Evolutionary conservation across 2,888 invertebrate species (phyloP), one percentile per base, ranked within the genome.

Genomic region (Hemicrepidius hirtus): DNA sequence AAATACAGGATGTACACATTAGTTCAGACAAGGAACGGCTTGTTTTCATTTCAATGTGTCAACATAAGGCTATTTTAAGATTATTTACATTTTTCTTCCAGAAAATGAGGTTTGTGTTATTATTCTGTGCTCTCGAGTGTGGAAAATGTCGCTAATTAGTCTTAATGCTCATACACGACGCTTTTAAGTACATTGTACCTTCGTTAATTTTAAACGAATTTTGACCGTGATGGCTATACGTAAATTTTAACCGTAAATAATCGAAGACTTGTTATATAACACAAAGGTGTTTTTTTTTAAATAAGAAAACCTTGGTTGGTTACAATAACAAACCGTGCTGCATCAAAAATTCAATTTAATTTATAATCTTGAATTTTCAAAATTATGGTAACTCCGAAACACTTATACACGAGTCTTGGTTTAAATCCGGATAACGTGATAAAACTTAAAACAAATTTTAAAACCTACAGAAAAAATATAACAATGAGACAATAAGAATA

Each of bases 1-100:
- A 62, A 62, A 21, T 44, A 62, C 60, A 62, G 60, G 60, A 62
- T 62, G 60, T 62, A 44, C 60, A 62, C 41, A 62, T 62, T 62
- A 62, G 60, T 37, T 18, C 18, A 44, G 60, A 62, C 60, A 44
- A 24, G 44, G 41, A 21, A 62, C 24, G 60, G n/a, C 60, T 62
- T 44, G 44, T 44, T 62, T 50, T 46, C 50, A 24, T 50, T 46
- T 46, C 46, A 50, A 44, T 62, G 41, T 62, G 60, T 44, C 44
- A 44, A 44, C 44, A 16, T 62, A 62, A 62, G 60, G 44, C n/a
- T 50, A n/a, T n/a, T 50, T 62, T 37, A 57, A 20, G 57, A 57
- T 37, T 62, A 24, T 44, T 41, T 44, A 28, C 37, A 59, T 59
- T 40, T 20, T 37, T 62, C n/a, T 50, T 13, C n/a, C 40, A 13